These are phyloP conservation scores for Lacanobia wlatinum DNA, from an alignment of 2,888 invertebrate species.

Conservation along the genomic window DNA sequence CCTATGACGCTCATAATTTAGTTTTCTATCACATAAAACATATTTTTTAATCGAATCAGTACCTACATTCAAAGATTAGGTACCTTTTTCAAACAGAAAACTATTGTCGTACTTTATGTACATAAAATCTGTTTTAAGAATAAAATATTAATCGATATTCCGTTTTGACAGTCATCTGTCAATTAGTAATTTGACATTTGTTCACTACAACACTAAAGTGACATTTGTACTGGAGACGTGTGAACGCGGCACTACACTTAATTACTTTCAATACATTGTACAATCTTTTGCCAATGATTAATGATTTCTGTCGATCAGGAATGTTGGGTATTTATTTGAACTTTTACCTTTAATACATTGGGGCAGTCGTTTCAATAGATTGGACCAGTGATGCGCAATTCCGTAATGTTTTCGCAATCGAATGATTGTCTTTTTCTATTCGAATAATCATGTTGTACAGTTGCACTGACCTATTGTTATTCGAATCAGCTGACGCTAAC, in stretches of 20 bases:
- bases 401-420: conserved; percentile 26
- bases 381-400: conserved; percentile 17
- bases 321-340: conserved; percentile 52
- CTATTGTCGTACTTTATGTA: too few relatives aligned
- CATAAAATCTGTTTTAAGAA: too few relatives aligned
- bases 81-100: too few relatives aligned
- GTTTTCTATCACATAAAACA: too few relatives aligned
- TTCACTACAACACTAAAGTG: neutral
- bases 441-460: conserved; percentile 7
- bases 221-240: conserved; percentile 14
- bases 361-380: conserved; percentile 17
- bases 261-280: conserved; percentile 47
- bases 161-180: neutral
- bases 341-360: conserved; percentile 40
- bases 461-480: conserved; percentile 21
- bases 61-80: too few relatives aligned
- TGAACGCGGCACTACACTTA: conserved; percentile 31
- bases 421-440: conserved; percentile 25
- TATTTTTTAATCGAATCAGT: too few relatives aligned
- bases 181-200: neutral
- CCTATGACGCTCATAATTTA: too few relatives aligned
- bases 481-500: conserved; percentile 10
- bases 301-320: conserved; percentile 56
- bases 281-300: conserved; percentile 54
- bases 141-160: neutral